These are phyloP conservation scores for Dufourea novaeangliae DNA, from an alignment of 1,140 invertebrate species.

Conservation along the genomic window DNA sequence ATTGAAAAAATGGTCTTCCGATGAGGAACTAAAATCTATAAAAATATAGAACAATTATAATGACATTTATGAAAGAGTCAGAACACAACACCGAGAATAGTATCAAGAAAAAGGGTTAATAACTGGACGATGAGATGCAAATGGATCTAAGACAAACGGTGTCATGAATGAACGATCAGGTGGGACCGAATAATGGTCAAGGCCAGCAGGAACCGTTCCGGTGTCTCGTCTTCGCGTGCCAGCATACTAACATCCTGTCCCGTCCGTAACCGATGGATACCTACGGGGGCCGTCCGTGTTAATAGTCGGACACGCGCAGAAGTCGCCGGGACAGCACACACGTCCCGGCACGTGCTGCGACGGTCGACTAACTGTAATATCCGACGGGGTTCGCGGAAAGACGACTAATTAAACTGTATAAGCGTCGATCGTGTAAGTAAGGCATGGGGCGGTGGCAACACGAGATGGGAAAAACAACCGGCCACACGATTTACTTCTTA, in stretches of 20 bases:
- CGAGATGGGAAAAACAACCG: constrained; percentile 21
- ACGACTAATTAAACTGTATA: constrained; percentile 55
- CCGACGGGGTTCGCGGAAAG: constrained; percentile 39
- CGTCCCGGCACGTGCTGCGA: constrained; percentile 43
- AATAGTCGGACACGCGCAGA: neutral
- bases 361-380: constrained; percentile 59
- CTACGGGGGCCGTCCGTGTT: no score
- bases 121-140: neutral
- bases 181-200: neutral
- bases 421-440: constrained; percentile 25
- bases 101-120: no score
- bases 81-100: no score
- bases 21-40: no score
- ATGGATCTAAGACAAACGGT: neutral
- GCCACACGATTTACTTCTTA: no score
- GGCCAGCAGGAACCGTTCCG: neutral
- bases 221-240: neutral
- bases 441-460: neutral
- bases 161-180: neutral
- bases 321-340: no score
- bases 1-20: no score
- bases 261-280: neutral
- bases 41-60: no score
- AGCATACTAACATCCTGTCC: neutral
- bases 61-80: no score